Evolutionary conservation across 2,113 vertebrate species (phyloP), one percentile per base, ranked within the genome.

Genomic region (Montifringilla adamsi): DNA sequence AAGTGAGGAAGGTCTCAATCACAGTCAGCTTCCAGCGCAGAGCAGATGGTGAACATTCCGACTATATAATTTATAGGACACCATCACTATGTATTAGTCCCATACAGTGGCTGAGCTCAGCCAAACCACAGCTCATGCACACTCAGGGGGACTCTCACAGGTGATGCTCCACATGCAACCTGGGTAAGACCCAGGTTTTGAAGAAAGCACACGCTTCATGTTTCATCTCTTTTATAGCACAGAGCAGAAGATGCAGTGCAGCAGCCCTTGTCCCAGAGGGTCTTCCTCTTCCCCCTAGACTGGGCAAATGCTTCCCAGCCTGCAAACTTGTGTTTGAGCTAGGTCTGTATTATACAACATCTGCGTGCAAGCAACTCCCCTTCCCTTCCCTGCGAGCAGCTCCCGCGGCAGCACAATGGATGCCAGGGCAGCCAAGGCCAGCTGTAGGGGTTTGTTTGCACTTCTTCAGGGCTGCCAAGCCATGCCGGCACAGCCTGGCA

Each of bases 11-110:
- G 80, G 79, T 90, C 85, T 97, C 95, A 94, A 90, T 93, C 95
- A 96, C 80, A 62, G 49, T 86, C 79, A 43, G 93, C 63, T 89
- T 89, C 82, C 76, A 86, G 84, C 2, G 2, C 73, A 75, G 90
- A 96, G 66, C 93, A 94, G 95, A 95, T 96, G 95, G 90, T 0
- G 6, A 96, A 89, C 66, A 77, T 43, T 86, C 47, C 1, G 0
- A 56, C 80, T 94, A 80, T 78, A 96, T 96, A 92, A 96, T 97
- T 97, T 95, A 97, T 96, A 93, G 79, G 80, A 63, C 86, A 66
- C 56, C 85, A 93, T 96, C 95, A 93, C 73, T 89, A 75, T 0
- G 6, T 94, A 81, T 96, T 94, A 97, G 90, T 74, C 88, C 88
- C 66, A 73, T 68, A 37, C 76, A 92, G 73, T 33, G 73, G 28